Evolutionary conservation across 2,113 vertebrate species (phyloP).

Genomic region (Callochromis pleurospilus): DNA sequence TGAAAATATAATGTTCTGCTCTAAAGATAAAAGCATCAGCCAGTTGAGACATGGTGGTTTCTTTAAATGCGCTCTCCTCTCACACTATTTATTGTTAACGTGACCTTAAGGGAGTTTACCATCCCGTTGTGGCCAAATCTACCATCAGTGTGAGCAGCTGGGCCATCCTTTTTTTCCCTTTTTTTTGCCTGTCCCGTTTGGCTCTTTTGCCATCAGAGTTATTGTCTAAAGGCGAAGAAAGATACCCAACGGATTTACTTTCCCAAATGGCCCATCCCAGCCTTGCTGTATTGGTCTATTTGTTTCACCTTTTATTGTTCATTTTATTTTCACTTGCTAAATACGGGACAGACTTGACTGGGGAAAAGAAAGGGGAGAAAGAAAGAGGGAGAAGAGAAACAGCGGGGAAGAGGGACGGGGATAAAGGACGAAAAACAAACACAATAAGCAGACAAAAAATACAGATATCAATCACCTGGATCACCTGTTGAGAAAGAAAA

Average conservation of each 20-base stretch:
- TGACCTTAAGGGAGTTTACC: background rate
- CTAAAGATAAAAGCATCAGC: background rate
- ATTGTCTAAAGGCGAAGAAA: background rate
- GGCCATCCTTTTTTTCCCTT: background rate
- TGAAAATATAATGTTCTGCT: background rate
- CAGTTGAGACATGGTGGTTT: background rate
- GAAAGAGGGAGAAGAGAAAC: background rate
- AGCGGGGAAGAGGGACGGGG: rapidly evolving
- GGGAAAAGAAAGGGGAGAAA: background rate
- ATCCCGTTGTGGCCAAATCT: background rate
- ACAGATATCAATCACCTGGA: background rate
- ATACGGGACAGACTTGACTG: background rate
- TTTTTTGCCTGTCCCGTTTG: rapidly evolving
- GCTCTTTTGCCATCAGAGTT: background rate
- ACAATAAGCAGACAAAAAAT: background rate
- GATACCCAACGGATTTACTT: background rate
- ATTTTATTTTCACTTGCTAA: background rate
- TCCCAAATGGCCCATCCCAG: background rate
- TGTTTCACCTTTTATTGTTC: background rate
- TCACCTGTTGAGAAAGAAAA: background rate
- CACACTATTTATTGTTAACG: background rate
- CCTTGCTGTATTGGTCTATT: background rate
- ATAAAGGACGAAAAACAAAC: background rate
- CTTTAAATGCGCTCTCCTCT: background rate
- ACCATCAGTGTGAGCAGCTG: background rate